These are phyloP conservation scores for Alethe castanea DNA, from an alignment of 2,113 vertebrate species.

Conservation along the genomic window DNA sequence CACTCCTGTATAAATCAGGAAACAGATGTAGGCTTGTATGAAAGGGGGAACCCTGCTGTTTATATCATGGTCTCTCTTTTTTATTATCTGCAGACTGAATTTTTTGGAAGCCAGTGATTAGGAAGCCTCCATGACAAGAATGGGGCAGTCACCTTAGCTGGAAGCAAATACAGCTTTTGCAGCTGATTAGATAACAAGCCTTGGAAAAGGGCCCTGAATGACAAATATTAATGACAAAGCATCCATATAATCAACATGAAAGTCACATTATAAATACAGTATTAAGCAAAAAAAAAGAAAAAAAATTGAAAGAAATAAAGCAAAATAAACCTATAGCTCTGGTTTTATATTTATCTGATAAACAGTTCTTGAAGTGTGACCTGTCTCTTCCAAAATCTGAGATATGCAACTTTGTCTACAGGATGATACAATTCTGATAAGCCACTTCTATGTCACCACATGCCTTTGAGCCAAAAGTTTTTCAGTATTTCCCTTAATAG, in stretches of 20 bases:
- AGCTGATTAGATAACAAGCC: background rate
- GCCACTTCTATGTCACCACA: background rate
- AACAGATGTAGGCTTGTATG: background rate
- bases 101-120: background rate
- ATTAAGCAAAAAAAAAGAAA: background rate
- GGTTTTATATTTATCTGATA: background rate
- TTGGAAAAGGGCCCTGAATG: background rate
- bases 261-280: background rate
- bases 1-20: background rate
- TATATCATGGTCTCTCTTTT: background rate
- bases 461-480: conserved; percentile 29
- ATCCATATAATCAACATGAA: background rate
- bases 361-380: background rate
- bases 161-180: background rate
- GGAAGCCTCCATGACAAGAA: background rate
- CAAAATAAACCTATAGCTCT: background rate
- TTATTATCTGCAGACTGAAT: background rate
- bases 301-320: background rate
- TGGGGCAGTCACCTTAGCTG: background rate
- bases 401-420: conserved; percentile 2
- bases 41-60: background rate
- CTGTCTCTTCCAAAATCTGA: conserved; percentile 25
- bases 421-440: background rate
- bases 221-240: background rate
- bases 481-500: conserved; percentile 31